Base-by-base conservation (phyloP, 2,888 invertebrate species). In the Dryomyza anilis region DNA sequence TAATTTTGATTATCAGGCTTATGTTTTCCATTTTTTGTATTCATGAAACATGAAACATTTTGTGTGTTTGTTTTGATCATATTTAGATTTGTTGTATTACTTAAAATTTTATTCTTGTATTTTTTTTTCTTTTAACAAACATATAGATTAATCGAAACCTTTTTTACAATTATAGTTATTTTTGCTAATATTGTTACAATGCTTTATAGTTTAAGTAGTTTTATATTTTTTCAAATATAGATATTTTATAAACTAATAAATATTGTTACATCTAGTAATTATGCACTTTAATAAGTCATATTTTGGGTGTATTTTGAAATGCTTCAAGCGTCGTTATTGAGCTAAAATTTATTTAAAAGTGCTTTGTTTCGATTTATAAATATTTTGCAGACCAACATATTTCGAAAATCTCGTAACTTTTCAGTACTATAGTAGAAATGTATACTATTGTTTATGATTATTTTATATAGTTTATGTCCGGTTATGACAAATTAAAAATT, bases 1-100 rank as follows among this genome's bases (percentile, higher is more conserved):
- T 78, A 76, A 74, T 76, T 75, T 78, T 78, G 78, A 78, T 78
- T 78, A 78, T 78, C 78, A 76, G 78, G 78, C 78, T 74, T 74
- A 57, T 60, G 69, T 66, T 71, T 65, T 45, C 39, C 19, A n/a
- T n/a, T n/a, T n/a, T 21, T 56, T 56, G n/a, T 56, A 33, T 55
- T 29, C n/a, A 25, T 25, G 6, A 25, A 25, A 25, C 5, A 25
- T 53, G 53, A n/a, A n/a, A n/a, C n/a, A n/a, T n/a, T n/a, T n/a
- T n/a, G n/a, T n/a, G n/a, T n/a, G n/a, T n/a, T n/a, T n/a, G n/a
- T n/a, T n/a, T n/a, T n/a, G n/a, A n/a, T n/a, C n/a, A n/a, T n/a
- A n/a, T n/a, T n/a, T n/a, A 16, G 12, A 19, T 25, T 39, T 30
- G 36, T 70, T 72, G 68, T 57, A 7, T 48, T 33, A 12, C 45